Percentiles rank a stretch among this genome's conserved stretches.
Conservation (phyloP, 2,888 invertebrate genomes). For the Phasia obesa region DNA sequence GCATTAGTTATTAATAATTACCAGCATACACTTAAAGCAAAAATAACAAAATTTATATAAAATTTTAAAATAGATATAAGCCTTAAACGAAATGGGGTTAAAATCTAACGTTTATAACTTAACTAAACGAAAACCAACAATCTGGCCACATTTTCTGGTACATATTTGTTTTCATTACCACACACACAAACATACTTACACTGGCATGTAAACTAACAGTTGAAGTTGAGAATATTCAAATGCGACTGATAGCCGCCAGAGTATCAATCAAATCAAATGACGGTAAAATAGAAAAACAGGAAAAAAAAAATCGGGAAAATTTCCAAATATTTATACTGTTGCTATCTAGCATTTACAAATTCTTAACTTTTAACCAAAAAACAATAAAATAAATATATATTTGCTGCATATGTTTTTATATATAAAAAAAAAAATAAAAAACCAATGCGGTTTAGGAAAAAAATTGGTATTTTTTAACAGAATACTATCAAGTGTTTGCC, state of each 20-base stretch:
- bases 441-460: not conserved
- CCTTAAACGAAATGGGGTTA: slow-evolving; percentile 12
- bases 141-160: slow-evolving; percentile 65
- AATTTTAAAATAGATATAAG: slow-evolving; percentile 58
- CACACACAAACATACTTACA: not conserved
- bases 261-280: slow-evolving; percentile 20
- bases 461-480: slow-evolving; percentile 22
- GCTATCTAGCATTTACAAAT: not conserved
- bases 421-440: too few relatives aligned
- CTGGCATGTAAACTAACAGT: not conserved
- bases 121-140: slow-evolving; percentile 58
- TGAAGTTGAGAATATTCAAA: too few relatives aligned
- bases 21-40: slow-evolving; percentile 36
- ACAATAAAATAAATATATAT: not conserved
- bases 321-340: not conserved
- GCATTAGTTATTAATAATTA: slow-evolving; percentile 29
- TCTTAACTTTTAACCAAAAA: too few relatives aligned
- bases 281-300: not conserved
- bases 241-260: not conserved
- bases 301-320: not conserved
- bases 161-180: slow-evolving; percentile 37
- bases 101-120: slow-evolving; percentile 20
- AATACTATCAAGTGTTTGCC: slow-evolving; percentile 77
- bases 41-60: slow-evolving; percentile 51
- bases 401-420: not conserved